Evolutionary conservation across 2,888 invertebrate species (phyloP), one percentile per base, ranked within the genome.

Genomic region (Drosophila cyrtoloma): DNA sequence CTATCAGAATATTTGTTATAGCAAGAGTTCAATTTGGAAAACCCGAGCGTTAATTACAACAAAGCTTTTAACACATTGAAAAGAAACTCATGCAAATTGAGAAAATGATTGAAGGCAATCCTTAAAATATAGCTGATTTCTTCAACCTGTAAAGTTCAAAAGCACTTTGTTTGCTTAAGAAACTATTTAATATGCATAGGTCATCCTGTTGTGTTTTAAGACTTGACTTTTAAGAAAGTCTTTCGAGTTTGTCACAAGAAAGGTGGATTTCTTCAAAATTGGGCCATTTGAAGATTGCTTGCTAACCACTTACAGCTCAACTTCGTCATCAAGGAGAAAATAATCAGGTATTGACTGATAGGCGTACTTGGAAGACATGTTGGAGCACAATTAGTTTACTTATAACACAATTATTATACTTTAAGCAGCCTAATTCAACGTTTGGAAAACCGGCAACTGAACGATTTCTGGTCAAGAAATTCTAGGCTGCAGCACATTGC

Each of bases 341-440:
- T 72, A 61, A 59, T 85, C 83, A 6, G 82, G 77, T 65, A 88
- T 81, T 35, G 81, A 58, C 66, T 91, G 91, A 71, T 92, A 89
- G 5, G 81, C 67, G 71, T 85, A 90, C 74, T 91, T 91, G 1
- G 88, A 91, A 59, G 77, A 71, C 91, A 91, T 83, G 5, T 28
- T 57, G 3, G 10, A 55, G 6, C 6, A 44, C 16, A 67, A 59
- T 33, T n/a, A n/a, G n/a, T 37, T 42, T 4, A 44, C 55, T 32
- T n/a, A 53, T n/a, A 56, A 59, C n/a, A 28, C 30, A 35, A 47
- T 47, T 22, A 4, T 4, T 47, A 47, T 47, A n/a, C 10, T 14
- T 22, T 47, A 22, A 47, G 12, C 5, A 22, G 19, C 7, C 1
- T 30, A 70, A 65, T 61, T 35, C 19, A 33, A 28, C 37, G 39